Conservation (phyloP, 2,888 invertebrate genomes). For the Drosophila hamatofila region DNA sequence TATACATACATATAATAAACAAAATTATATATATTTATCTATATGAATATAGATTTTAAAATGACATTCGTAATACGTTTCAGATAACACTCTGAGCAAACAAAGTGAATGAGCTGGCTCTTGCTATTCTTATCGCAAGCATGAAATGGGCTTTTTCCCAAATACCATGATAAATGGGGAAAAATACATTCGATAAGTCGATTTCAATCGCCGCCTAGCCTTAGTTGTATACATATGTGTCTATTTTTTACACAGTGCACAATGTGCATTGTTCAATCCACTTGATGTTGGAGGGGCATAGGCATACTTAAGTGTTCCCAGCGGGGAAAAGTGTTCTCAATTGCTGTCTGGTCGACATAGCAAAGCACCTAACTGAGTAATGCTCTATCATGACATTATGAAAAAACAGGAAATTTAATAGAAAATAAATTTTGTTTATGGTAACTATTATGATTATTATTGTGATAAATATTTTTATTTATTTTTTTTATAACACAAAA, state of each 20-base stretch:
- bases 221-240: neutral
- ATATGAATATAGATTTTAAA: neutral
- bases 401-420: neutral
- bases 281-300: neutral
- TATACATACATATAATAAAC: neutral
- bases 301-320: neutral
- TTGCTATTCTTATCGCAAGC: neutral
- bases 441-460: neutral
- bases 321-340: constrained; percentile 2
- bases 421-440: neutral
- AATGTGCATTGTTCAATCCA: neutral
- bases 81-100: constrained; percentile 3
- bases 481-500: neutral
- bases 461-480: too few species aligned
- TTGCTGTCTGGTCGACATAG: constrained; percentile 1
- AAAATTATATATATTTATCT: neutral
- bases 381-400: too few species aligned
- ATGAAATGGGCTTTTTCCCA: constrained; percentile 11
- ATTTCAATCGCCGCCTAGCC: neutral
- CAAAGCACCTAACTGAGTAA: neutral
- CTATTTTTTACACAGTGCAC: neutral
- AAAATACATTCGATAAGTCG: constrained; percentile 10
- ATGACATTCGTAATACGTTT: neutral
- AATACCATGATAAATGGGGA: neutral
- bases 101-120: neutral